Evolutionary conservation across 2,888 invertebrate genomes (phyloP).

Genomic region (Campoplex nolae): DNA sequence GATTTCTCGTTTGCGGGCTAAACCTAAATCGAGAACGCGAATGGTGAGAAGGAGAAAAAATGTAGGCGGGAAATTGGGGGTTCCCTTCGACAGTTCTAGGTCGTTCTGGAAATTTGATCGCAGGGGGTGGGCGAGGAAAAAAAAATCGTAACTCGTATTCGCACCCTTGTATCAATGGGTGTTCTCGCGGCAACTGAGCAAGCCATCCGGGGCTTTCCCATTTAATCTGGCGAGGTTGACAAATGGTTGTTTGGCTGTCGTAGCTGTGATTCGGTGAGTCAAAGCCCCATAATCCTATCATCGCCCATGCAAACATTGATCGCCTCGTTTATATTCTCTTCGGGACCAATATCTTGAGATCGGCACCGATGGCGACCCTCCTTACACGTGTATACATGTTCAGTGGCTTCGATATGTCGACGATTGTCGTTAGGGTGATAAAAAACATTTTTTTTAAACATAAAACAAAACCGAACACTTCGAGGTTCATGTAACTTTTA

Average conservation of each 20-base stretch:
- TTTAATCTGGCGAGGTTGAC: conserved; percentile 82
- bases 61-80: conserved; percentile 40
- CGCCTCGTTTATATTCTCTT: conserved; percentile 67
- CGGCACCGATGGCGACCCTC: conserved; percentile 26
- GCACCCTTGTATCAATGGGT: conserved; percentile 69
- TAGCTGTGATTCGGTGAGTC: conserved; percentile 81
- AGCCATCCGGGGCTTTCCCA: conserved; percentile 75
- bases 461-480: not conserved
- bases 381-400: conserved; percentile 3
- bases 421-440: not conserved
- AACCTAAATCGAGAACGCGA: conserved; percentile 5
- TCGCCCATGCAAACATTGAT: conserved; percentile 81
- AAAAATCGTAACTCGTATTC: conserved; percentile 60
- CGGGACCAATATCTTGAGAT: conserved; percentile 77
- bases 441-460: not conserved
- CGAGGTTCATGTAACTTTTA: not conserved
- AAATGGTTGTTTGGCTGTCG: conserved; percentile 78
- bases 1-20: conserved; percentile 9
- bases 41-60: conserved; percentile 39
- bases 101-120: conserved; percentile 47
- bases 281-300: conserved; percentile 80
- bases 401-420: conserved; percentile 6
- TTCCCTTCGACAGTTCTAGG: conserved; percentile 17
- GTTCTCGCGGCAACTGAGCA: conserved; percentile 68
- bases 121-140: conserved; percentile 40